Evolutionary conservation across 2,888 invertebrate species (phyloP).

Genomic region (Folsomia manolachei): DNA sequence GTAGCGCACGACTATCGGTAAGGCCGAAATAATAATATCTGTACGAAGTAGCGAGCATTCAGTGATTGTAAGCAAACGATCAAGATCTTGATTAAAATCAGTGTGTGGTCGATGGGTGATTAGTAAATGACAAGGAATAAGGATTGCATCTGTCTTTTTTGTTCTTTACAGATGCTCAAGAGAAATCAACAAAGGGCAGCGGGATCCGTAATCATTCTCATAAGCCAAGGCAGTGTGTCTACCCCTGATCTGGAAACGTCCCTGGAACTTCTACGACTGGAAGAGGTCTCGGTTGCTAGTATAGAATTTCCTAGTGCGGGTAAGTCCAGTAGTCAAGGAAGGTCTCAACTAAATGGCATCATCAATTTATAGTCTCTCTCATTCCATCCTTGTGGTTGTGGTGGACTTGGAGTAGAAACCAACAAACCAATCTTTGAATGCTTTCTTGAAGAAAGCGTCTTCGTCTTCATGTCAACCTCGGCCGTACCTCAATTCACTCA

Average conservation of each 20-base stretch:
- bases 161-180: slow-evolving; percentile 44
- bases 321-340: slow-evolving; percentile 31
- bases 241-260: slow-evolving; percentile 50
- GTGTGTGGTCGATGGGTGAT: slow-evolving; percentile 47
- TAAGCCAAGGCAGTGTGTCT: slow-evolving; percentile 50
- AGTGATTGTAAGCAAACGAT: too few relatives aligned
- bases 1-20: too few relatives aligned
- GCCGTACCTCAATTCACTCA: too few relatives aligned
- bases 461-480: too few relatives aligned
- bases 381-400: neutral
- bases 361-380: neutral
- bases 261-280: slow-evolving; percentile 46
- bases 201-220: slow-evolving; percentile 50
- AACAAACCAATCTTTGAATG: neutral
- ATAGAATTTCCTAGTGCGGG: slow-evolving; percentile 51
- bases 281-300: slow-evolving; percentile 49
- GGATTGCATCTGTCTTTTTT: slow-evolving; percentile 40
- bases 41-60: too few relatives aligned
- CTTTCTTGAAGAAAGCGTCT: too few relatives aligned
- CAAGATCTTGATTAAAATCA: slow-evolving; percentile 44
- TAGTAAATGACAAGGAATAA: slow-evolving; percentile 48
- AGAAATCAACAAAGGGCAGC: slow-evolving; percentile 48
- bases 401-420: neutral
- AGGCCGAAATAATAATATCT: too few relatives aligned
- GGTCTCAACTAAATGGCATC: neutral